phyloP scores from a whole-genome alignment of 2,797 vertebrate genomes.

The Picus viridis region DNA sequence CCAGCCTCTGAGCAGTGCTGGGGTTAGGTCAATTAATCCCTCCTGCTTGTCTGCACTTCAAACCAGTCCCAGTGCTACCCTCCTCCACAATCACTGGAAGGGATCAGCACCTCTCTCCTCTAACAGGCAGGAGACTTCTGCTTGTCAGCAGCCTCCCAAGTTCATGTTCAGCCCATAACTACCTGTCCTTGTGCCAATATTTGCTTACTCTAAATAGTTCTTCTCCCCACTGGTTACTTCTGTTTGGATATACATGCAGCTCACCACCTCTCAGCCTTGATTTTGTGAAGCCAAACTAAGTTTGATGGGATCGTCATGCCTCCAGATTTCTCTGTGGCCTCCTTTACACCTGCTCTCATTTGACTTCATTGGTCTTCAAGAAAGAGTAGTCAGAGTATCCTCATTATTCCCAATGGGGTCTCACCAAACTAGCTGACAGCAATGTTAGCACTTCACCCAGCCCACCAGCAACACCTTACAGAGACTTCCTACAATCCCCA shows the following conservation, averaged over 20 bases:
- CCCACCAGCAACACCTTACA: background rate
- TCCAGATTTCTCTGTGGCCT: background rate
- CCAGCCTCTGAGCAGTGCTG: background rate
- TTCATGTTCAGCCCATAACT: background rate
- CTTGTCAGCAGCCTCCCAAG: background rate
- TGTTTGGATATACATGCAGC: background rate
- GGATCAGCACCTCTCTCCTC: background rate
- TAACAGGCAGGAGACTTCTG: background rate
- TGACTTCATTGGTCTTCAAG: background rate
- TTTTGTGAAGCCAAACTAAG: background rate
- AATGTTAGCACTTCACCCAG: background rate
- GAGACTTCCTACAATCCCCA: background rate
- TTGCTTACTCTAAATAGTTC: background rate
- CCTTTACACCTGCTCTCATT: background rate
- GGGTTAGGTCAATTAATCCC: background rate
- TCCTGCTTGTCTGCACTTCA: background rate
- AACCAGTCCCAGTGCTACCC: background rate
- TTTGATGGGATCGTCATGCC: rapidly evolving
- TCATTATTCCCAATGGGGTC: background rate
- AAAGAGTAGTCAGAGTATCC: background rate
- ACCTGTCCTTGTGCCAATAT: background rate
- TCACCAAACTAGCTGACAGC: background rate
- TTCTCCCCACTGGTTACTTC: background rate
- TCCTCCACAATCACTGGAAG: background rate
- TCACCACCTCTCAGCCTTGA: background rate